Base-by-base conservation (phyloP, 1,140 invertebrate genomes). In the Parapsyche elsis region DNA sequence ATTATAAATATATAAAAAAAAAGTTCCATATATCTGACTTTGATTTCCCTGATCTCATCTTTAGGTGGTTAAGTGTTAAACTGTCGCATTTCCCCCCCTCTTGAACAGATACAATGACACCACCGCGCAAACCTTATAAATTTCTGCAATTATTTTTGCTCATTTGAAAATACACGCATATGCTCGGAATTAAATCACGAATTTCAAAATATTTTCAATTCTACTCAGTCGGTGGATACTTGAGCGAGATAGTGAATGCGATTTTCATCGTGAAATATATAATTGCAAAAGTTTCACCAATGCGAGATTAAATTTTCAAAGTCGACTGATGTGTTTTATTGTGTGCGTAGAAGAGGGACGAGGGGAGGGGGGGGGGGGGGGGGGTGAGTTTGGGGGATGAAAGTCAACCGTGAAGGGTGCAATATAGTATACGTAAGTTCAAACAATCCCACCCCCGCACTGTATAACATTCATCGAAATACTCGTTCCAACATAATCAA, bases 291-390 rank as follows among this genome's bases (percentile, higher is more conserved):
- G 57, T 61, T 61, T 21, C 9, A 26, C 19, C 64, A 24, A 1
- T 26, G 12, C 24, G 21, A 10, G 64, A 67, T 67, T 67, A 67
- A 67, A 67, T 12, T 67, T 67, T 67, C 64, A 67, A 67, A 67
- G 64, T 30, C 64, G 64, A 67, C 64, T 30, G 64, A 67, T 67
- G 64, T 71, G 71, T 53, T 80, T 80, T 74, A 75, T 80, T 21
- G 45, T 80, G 26, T 30, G 70, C 64, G 77, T 78, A 46, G 16
- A 67, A 57, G 10, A 26, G 12, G n/a, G 71, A 5, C 30, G 30
- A 38, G 71, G 71, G 24, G 30, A 38, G 7, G 16, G 14, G n/a
- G 19, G 16, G 7, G 57, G 9, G 57, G n/a, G 57, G 57, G 21
- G 19, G 57, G 57, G 9, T 19, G 57, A 21, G 7, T 61, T 61